Evolutionary conservation across 2,113 vertebrate species (phyloP).

Genomic region (Perognathus longimembris): DNA sequence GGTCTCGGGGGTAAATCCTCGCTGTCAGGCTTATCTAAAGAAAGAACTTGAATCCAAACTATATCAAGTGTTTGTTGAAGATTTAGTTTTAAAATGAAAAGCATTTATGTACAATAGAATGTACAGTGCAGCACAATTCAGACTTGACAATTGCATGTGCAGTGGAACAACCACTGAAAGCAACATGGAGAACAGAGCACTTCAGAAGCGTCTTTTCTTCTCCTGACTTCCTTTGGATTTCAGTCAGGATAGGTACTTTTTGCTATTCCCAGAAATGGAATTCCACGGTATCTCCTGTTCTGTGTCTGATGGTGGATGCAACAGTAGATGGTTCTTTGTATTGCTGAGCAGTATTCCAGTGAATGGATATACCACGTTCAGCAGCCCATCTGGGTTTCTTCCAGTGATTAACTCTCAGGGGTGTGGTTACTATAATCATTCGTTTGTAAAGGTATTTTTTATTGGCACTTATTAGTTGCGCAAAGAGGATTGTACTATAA

Average conservation of each 20-base stretch:
- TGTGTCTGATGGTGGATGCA: background rate
- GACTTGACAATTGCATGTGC: background rate
- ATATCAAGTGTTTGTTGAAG: background rate
- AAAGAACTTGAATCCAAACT: background rate
- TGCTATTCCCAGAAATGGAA: background rate
- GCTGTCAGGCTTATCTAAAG: background rate
- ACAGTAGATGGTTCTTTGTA: background rate
- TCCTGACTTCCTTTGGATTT: background rate
- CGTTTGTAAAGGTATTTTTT: background rate
- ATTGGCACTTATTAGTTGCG: too few species aligned
- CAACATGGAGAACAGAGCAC: background rate
- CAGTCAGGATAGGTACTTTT: background rate
- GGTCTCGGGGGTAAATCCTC: background rate
- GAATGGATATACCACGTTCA: background rate
- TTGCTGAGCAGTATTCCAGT: background rate
- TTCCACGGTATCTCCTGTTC: rapidly evolving
- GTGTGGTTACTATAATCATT: background rate
- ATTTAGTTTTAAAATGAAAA: background rate
- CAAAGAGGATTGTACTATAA: too few species aligned
- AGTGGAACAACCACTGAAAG: background rate
- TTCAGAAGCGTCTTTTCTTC: background rate
- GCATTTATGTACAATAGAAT: background rate
- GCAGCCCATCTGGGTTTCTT: background rate
- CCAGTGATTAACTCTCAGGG: background rate
- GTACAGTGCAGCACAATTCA: background rate